These are phyloP conservation scores for Thera britannica DNA, from an alignment of 2,888 invertebrate genomes.

Conservation along the genomic window DNA sequence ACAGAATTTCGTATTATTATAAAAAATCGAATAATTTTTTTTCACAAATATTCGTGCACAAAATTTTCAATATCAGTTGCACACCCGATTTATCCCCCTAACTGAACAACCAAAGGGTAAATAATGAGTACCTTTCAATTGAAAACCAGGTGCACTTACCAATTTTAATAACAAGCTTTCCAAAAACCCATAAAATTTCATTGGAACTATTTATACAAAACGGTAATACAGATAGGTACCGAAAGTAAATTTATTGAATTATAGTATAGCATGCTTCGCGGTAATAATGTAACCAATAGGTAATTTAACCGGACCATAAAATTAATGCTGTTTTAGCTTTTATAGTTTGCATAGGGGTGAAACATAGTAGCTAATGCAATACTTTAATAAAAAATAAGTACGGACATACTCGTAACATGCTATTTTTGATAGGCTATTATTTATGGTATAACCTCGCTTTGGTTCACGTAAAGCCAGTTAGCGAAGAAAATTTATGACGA, in stretches of 20 bases:
- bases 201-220: constrained; percentile 41
- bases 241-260: constrained; percentile 59
- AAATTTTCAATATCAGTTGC: not conserved
- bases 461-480: not conserved
- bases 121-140: not conserved
- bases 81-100: not conserved
- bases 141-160: constrained; percentile 25
- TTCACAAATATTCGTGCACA: not conserved
- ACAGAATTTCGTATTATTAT: no score
- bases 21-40: not conserved
- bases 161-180: constrained; percentile 18
- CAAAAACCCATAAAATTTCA: constrained; percentile 42
- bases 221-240: constrained; percentile 44
- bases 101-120: not conserved
- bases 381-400: constrained; percentile 2
- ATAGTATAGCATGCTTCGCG: constrained; percentile 53
- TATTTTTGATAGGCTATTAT: not conserved
- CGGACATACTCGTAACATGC: not conserved
- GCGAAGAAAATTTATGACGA: no score
- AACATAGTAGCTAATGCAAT: constrained; percentile 43
- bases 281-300: constrained; percentile 52
- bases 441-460: not conserved
- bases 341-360: constrained; percentile 43
- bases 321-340: constrained; percentile 49
- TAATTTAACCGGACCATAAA: constrained; percentile 46